phyloP scores from a whole-genome alignment of 92 coral and sea anemone genomes.

The Scolanthus callimorphus region DNA sequence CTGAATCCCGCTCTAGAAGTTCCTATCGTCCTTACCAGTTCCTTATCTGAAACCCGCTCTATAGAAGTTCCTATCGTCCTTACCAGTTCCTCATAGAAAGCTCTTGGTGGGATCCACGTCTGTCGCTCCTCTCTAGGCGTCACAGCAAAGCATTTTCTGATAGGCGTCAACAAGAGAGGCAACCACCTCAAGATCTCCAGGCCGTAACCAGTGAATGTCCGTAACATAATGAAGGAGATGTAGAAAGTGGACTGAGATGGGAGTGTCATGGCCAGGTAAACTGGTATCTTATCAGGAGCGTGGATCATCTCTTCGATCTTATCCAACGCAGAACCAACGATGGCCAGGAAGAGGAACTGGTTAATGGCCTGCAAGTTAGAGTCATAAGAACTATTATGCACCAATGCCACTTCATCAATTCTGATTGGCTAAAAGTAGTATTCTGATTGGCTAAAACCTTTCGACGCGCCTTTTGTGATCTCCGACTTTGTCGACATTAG shows the following conservation, averaged over 20 bases:
- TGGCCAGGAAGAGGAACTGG: constrained; percentile 76
- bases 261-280: constrained; percentile 60
- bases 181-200: constrained; percentile 71
- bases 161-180: constrained; percentile 51
- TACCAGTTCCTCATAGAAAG: too few relatives aligned
- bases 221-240: constrained; percentile 75
- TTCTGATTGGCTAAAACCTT: too few relatives aligned
- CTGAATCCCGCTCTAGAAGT: too few relatives aligned
- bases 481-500: too few relatives aligned
- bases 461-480: too few relatives aligned
- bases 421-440: too few relatives aligned
- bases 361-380: constrained; percentile 81
- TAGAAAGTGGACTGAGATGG: constrained; percentile 92
- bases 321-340: constrained; percentile 63
- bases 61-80: too few relatives aligned
- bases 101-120: constrained; percentile 91
- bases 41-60: too few relatives aligned
- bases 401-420: too few relatives aligned
- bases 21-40: too few relatives aligned
- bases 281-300: constrained; percentile 66
- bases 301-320: constrained; percentile 45
- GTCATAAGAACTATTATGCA: too few relatives aligned
- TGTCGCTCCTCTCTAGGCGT: constrained; percentile 79
- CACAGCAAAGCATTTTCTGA: constrained; percentile 64
- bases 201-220: constrained; percentile 61